Conservation (phyloP, 1,140 invertebrate species). For the Micrasema longulum region DNA sequence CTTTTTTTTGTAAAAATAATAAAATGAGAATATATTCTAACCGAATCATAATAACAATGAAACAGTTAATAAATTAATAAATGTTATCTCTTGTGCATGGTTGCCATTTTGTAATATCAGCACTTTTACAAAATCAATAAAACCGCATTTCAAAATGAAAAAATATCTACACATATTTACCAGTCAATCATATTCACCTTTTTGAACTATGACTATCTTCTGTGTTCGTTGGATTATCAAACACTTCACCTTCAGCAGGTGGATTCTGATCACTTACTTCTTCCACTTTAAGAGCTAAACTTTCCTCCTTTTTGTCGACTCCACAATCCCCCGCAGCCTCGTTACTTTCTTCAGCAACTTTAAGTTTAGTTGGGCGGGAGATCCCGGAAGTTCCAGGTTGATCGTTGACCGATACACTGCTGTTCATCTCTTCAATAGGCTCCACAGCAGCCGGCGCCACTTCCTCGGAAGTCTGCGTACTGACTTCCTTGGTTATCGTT, state of each 20-base stretch:
- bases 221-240: neutral
- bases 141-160: neutral
- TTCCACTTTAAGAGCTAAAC: slow-evolving; percentile 1
- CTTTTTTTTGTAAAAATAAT: too few relatives aligned
- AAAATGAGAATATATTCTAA: too few relatives aligned
- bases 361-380: neutral
- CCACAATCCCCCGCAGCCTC: neutral
- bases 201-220: slow-evolving; percentile 32
- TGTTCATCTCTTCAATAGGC: too few relatives aligned
- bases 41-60: too few relatives aligned
- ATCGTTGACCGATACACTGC: neutral
- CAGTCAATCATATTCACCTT: slow-evolving; percentile 16
- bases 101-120: too few relatives aligned
- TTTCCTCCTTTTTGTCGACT: neutral
- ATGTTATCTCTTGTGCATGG: too few relatives aligned
- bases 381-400: neutral
- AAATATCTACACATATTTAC: neutral
- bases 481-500: slow-evolving; percentile 58
- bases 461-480: slow-evolving; percentile 64
- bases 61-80: too few relatives aligned
- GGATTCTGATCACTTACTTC: neutral
- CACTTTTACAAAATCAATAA: too few relatives aligned
- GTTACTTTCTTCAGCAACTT: neutral
- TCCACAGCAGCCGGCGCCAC: slow-evolving; percentile 29
- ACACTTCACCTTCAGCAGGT: neutral